Percentiles rank a stretch among this genome's conserved stretches.
Conservation (phyloP, 37 sponge, comb jelly and placozoan genomes). For the Haliclona indistincta region DNA sequence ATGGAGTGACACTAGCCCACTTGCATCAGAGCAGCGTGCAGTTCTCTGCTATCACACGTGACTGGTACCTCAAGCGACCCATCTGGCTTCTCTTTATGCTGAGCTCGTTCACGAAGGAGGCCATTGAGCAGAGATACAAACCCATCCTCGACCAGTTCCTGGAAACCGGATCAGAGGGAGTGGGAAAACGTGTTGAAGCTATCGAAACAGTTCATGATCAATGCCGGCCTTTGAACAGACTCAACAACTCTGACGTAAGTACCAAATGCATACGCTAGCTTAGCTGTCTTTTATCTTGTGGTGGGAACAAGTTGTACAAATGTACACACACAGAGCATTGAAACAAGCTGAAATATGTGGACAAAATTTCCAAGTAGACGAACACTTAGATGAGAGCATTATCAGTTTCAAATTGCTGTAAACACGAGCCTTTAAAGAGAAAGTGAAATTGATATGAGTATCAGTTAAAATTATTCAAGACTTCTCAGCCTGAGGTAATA, state of each 20-base stretch:
- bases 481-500: not conserved
- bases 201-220: constrained; percentile 54
- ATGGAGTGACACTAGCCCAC: not conserved
- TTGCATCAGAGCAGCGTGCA: constrained; percentile 3
- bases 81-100: constrained; percentile 52
- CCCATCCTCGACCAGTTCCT: constrained; percentile 62
- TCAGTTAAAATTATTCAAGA: not conserved
- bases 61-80: constrained; percentile 59
- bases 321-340: not conserved
- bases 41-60: constrained; percentile 16
- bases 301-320: not conserved
- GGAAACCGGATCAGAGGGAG: constrained; percentile 23
- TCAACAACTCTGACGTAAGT: constrained; percentile 26
- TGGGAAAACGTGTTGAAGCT: constrained; percentile 58
- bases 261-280: too few species aligned
- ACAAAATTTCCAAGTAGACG: not conserved
- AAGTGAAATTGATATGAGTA: not conserved
- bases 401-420: too few species aligned
- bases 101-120: constrained; percentile 48
- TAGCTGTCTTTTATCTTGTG: not conserved
- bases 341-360: not conserved
- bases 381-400: too few species aligned
- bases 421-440: too few species aligned
- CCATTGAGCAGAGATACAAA: not conserved
- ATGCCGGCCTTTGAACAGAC: constrained; percentile 45